Percentiles rank a stretch among this genome's conserved stretches.
phyloP scores from a whole-genome alignment of 2,797 vertebrate species.

The Onychomys torridus region DNA sequence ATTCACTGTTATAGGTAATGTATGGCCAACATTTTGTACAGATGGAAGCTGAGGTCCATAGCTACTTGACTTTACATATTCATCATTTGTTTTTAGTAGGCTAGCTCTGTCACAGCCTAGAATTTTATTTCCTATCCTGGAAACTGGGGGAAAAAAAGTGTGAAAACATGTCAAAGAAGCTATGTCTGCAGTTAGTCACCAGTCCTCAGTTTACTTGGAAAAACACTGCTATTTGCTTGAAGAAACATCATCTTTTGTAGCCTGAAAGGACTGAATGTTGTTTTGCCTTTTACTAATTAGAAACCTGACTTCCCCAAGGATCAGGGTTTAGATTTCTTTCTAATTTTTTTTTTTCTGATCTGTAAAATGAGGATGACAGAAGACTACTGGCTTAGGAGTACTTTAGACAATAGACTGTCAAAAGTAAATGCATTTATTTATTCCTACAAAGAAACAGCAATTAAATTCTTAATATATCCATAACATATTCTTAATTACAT shows the following conservation, averaged over 20 bases:
- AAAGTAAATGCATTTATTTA: conserved; percentile 12
- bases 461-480: background rate
- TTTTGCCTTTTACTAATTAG: conserved; percentile 12
- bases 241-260: background rate
- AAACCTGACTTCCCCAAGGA: background rate
- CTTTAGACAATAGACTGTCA: background rate
- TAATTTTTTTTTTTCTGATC: background rate
- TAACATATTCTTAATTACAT: background rate
- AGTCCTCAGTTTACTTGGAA: background rate
- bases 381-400: background rate
- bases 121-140: background rate
- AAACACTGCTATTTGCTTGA: conserved; percentile 7
- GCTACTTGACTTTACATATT: background rate
- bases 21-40: background rate
- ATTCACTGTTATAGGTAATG: background rate
- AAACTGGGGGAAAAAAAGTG: background rate
- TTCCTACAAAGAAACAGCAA: conserved; percentile 10
- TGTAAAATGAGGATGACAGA: background rate
- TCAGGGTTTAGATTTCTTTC: background rate
- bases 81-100: background rate
- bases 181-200: background rate
- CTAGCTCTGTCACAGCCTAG: background rate
- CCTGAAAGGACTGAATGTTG: background rate
- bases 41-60: conserved; percentile 5
- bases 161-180: background rate